Evolutionary conservation across 2,888 invertebrate species (phyloP), one percentile per base, ranked within the genome.

Genomic region (Rhagonycha lutea): DNA sequence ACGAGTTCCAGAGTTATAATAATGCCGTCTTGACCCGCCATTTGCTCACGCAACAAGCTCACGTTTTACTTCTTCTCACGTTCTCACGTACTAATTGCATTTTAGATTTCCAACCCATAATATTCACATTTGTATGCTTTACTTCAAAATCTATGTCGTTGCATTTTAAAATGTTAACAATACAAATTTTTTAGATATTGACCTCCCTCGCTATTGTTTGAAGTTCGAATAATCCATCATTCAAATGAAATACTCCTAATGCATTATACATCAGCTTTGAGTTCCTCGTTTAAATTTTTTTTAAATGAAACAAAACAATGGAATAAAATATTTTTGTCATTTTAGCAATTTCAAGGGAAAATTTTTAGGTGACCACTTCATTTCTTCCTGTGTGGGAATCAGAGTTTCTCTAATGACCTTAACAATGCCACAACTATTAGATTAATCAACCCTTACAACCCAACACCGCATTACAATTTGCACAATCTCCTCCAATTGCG

Each of bases 51-150:
- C 79, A 80, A 71, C 73, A 47, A 68, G 70, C 77, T 82, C 81
- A 81, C 81, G 81, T 81, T 81, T 77, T 78, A 78, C 77, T 77
- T 80, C 79, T 80, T 78, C 79, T 82, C 81, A 80, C 81, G 80
- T 80, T 79, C 80, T 80, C 80, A 77, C 80, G 82, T 81, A 79
- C 80, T 82, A 82, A 82, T 81, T 80, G 79, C 70, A 70, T 69
- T 76, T 76, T 32, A 14, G 75, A 69, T 72, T 70, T 69, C 60
- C 47, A n/a, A n/a, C 47, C 47, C n/a, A 47, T 72, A 75, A 72
- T 65, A 60, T 65, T 32, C 28, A 8, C 32, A 74, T 76, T 76
- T 72, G 70, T 70, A 68, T 73, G 72, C 75, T 61, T 61, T 24
- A 60, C 61, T 47, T 60, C 47, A 47, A 47, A 47, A 47, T 11